Percentiles rank a stretch among this genome's conserved stretches.
Conservation (phyloP, 2,797 vertebrate genomes). For the Coccyzus lansbergi region DNA sequence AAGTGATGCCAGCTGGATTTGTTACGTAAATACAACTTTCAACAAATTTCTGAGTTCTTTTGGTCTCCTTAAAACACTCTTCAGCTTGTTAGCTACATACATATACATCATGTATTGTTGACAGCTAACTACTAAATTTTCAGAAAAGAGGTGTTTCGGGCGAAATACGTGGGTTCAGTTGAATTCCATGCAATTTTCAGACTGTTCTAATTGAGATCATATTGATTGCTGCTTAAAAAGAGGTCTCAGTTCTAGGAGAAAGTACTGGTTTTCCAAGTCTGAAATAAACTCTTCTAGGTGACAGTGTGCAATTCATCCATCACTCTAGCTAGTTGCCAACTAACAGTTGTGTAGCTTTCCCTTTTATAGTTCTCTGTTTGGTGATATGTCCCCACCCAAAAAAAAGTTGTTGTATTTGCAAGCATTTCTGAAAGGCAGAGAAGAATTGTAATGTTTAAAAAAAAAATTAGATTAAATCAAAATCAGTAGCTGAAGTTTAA, state of each 20-base stretch:
- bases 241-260: not conserved
- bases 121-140: not conserved
- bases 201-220: not conserved
- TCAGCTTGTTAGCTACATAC: not conserved
- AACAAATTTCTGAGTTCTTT: not conserved
- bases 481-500: not conserved
- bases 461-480: not conserved
- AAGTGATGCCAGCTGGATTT: not conserved
- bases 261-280: conserved; percentile 19
- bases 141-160: not conserved
- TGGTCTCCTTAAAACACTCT: not conserved
- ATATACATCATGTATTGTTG: not conserved
- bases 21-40: not conserved
- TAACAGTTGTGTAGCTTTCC: too few species aligned
- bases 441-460: not conserved
- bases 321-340: not conserved
- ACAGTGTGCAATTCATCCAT: conserved; percentile 5
- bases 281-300: conserved; percentile 22
- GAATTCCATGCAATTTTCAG: conserved; percentile 13
- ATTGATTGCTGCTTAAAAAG: conserved; percentile 6
- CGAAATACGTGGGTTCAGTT: conserved; percentile 16
- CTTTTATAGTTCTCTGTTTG: not conserved
- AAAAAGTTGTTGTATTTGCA: conserved; percentile 22
- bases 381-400: not conserved
- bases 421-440: conserved; percentile 21